These are phyloP conservation scores for Barbus barbus DNA, from an alignment of 2,113 vertebrate genomes.

Conservation along the genomic window DNA sequence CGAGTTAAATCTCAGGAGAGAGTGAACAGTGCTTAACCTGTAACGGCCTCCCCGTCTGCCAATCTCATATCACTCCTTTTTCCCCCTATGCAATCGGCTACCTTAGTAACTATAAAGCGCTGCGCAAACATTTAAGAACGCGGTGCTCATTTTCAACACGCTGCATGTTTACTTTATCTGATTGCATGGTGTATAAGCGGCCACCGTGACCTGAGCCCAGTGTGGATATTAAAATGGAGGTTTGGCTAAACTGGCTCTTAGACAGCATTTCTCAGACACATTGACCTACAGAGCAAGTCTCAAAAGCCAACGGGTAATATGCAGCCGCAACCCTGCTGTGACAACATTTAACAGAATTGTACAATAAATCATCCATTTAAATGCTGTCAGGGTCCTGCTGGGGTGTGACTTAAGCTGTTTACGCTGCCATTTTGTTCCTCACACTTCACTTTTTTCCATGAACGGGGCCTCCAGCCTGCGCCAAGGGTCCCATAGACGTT, in stretches of 20 bases:
- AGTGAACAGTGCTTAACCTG: slow-evolving; percentile 46
- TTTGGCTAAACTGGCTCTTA: slow-evolving; percentile 49
- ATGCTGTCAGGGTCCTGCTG: slow-evolving; percentile 49
- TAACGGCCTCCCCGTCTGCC: slow-evolving; percentile 48
- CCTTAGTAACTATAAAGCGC: slow-evolving; percentile 20
- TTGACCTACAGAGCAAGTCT: slow-evolving; percentile 32
- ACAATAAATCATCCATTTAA: slow-evolving; percentile 59
- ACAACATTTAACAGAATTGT: slow-evolving; percentile 58
- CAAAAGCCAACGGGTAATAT: slow-evolving; percentile 56
- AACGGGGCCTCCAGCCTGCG: slow-evolving; percentile 13
- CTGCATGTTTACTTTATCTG: slow-evolving; percentile 38
- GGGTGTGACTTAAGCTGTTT: slow-evolving; percentile 55
- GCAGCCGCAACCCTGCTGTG: slow-evolving; percentile 24
- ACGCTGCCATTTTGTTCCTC: slow-evolving; percentile 21
- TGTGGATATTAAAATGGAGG: slow-evolving; percentile 51
- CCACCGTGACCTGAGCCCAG: slow-evolving; percentile 37
- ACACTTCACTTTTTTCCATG: slow-evolving; percentile 36
- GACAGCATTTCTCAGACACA: slow-evolving; percentile 45
- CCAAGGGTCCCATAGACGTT: slow-evolving; percentile 4
- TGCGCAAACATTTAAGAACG: slow-evolving; percentile 52
- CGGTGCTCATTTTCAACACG: slow-evolving; percentile 29
- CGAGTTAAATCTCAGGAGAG: slow-evolving; percentile 61
- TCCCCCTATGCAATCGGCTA: slow-evolving; percentile 26
- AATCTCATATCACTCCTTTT: slow-evolving; percentile 34
- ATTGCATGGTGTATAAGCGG: slow-evolving; percentile 42